Evolutionary conservation across 1,140 invertebrate genomes (phyloP), one percentile per base, ranked within the genome.

Genomic region (Chironomus tepperi): DNA sequence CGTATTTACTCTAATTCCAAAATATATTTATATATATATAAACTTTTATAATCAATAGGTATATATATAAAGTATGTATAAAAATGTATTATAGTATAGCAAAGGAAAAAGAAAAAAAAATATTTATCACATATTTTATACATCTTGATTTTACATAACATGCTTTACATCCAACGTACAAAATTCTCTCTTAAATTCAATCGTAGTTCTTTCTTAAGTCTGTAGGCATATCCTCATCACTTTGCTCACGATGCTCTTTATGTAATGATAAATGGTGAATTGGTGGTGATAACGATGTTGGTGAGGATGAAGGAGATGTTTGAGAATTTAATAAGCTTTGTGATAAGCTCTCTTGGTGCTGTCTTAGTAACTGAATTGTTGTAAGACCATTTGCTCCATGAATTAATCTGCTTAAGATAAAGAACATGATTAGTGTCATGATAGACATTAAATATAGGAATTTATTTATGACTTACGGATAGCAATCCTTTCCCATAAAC

Each of bases 351-450:
- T 70, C 65, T 18, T 70, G 65, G 19, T 18, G n/a, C 18, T 70
- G 65, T 18, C 81, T 80, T 78, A 82, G 80, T 75, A 82, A 77
- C 78, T 82, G 82, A 21, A 82, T 82, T 76, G 81, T 82, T n/a
- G 81, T 82, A 73, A 82, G 73, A 7, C 81, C 81, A 76, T 82
- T 81, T 74, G 81, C 80, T 76, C 82, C 82, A 43, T 81, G 78
- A 73, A 82, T 82, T 47, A 82, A 78, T 75, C 81, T 82, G 76
- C 72, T n/a, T 15, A 64, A 19, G 42, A 72, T 16, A 6, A 73
- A 73, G n/a, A 70, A 7, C 43, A 42, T 43, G 19, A 73, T 75
- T 47, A 43, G 24, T 34, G 24, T 34, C 24, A 34, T 2, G 24
- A 5, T 15, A 57, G 15, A 42, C 42, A 34, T 18, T 47, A 19